Evolutionary conservation across 2,888 invertebrate genomes (phyloP), one percentile per base, ranked within the genome.

Genomic region (Drosophila birchii): DNA sequence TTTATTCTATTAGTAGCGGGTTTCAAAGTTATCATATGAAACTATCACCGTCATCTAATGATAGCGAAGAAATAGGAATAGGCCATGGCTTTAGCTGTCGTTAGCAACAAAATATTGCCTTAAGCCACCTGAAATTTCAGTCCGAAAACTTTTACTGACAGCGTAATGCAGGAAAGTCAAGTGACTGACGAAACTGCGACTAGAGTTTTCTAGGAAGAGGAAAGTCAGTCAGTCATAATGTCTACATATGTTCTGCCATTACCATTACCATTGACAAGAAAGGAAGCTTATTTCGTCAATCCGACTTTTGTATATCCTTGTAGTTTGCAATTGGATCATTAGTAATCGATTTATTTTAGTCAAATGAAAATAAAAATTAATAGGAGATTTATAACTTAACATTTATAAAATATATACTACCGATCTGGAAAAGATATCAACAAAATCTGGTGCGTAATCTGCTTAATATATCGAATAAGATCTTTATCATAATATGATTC

Each of bases 111-210:
- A n/a, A 29, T 47, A 47, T 47, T 29, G 47, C 9, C 47, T 12
- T 47, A 29, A 47, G n/a, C n/a, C n/a, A 12, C 18, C 29, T 49
- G 47, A 49, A 49, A 49, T 49, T 49, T 49, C 47, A 49, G 47
- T 32, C 12, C 12, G 47, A 49, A 49, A 49, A 49, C 47, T 49
- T 49, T 47, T 18, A 32, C 29, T 49, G 47, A 32, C 47, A 47
- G 47, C 29, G 47, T 32, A 49, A 49, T 49, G 11, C 47, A 49
- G 47, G 29, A 29, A 18, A 49, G n/a, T 7, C 12, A 32, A 29
- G 12, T 18, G 47, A 49, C 18, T 32, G 12, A 7, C 47, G 6
- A 3, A 47, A 29, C n/a, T 9, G n/a, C n/a, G 26, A 26, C 11
- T 5, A 47, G 45, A 1, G 2, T 18, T 45, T 45, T 18, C n/a